Conservation (phyloP, 1,140 invertebrate species). For the Bicyclus anynana region DNA sequence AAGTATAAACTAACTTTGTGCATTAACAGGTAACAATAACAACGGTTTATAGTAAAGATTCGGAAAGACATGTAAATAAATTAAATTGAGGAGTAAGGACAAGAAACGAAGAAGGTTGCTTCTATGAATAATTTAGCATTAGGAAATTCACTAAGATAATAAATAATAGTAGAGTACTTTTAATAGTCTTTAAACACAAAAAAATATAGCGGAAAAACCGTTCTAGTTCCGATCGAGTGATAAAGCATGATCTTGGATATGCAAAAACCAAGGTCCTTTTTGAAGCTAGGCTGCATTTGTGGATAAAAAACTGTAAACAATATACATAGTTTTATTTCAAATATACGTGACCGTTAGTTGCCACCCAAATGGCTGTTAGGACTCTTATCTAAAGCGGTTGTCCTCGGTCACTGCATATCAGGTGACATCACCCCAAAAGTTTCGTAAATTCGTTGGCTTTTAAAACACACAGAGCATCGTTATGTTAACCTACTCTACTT, state of each 20-base stretch:
- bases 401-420: slow-evolving; percentile 5
- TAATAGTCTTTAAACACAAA: not conserved
- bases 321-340: slow-evolving; percentile 1
- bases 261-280: slow-evolving; percentile 3
- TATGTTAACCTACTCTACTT: not conserved
- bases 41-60: no score
- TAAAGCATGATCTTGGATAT: slow-evolving; percentile 1
- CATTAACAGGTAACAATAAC: no score
- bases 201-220: not conserved
- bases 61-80: no score
- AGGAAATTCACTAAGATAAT: no score
- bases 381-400: slow-evolving; percentile 9
- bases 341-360: slow-evolving; percentile 9
- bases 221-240: not conserved
- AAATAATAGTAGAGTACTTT: not conserved
- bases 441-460: slow-evolving; percentile 8
- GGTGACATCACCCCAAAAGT: slow-evolving; percentile 18
- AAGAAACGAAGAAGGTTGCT: no score
- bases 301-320: not conserved
- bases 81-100: no score
- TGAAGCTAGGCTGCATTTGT: not conserved
- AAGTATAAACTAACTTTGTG: no score
- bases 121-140: no score
- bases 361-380: not conserved
- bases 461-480: not conserved